Conservation (phyloP, 2,888 invertebrate genomes). For the Gordius sp. region DNA sequence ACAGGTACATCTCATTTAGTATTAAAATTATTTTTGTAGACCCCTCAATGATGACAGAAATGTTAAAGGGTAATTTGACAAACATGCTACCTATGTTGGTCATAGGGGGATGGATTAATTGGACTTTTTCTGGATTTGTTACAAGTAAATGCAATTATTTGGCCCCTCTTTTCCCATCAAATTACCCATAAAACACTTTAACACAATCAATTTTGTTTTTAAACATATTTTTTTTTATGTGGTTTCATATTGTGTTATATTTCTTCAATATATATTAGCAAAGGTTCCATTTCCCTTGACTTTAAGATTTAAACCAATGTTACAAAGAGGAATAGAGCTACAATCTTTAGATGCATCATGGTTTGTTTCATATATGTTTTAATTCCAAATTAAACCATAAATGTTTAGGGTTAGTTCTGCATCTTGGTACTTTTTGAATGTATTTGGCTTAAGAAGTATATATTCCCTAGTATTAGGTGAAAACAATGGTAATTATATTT, state of each 20-base stretch:
- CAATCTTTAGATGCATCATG: slow-evolving; percentile 83
- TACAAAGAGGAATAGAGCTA: slow-evolving; percentile 85
- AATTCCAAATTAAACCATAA: not conserved
- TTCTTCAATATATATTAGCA: slow-evolving; percentile 34
- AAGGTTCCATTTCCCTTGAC: slow-evolving; percentile 95
- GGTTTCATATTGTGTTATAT: not conserved
- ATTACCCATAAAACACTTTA: not conserved
- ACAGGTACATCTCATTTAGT: slow-evolving; percentile 32
- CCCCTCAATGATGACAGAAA: slow-evolving; percentile 86
- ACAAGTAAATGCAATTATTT: slow-evolving; percentile 42
- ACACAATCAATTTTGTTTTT: not conserved
- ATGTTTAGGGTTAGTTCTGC: slow-evolving; percentile 61
- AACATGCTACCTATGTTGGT: slow-evolving; percentile 96
- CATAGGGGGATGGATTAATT: slow-evolving; percentile 98
- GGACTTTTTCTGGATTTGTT: slow-evolving; percentile 98
- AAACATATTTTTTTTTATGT: too few species aligned
- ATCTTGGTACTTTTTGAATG: slow-evolving; percentile 98
- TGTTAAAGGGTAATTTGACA: slow-evolving; percentile 91
- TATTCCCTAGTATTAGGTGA: slow-evolving; percentile 87
- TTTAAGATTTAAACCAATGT: slow-evolving; percentile 89
- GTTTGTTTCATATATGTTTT: slow-evolving; percentile 28
- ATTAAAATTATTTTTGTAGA: slow-evolving; percentile 33
- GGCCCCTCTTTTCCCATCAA: not conserved
- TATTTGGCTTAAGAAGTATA: slow-evolving; percentile 85
- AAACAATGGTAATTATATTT: slow-evolving; percentile 46